Percentiles rank a stretch among this genome's conserved stretches.
These are phyloP conservation scores for Campaea margaritaria DNA, from an alignment of 2,888 invertebrate species.

Conservation along the genomic window DNA sequence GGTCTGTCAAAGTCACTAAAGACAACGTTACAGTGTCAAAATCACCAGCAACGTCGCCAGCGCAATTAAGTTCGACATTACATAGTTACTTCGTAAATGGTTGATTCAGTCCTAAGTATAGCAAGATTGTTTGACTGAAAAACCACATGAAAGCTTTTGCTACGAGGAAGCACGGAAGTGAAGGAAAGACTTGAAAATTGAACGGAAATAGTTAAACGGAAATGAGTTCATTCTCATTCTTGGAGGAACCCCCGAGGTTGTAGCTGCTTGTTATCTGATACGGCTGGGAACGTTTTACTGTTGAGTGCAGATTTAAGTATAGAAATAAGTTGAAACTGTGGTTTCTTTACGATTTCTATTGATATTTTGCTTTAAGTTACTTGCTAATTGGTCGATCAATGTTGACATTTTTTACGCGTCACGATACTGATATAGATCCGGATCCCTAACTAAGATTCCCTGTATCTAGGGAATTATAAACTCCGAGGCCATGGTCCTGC, in stretches of 20 bases:
- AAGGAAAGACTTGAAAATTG: constrained; percentile 52
- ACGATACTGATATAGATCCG: too few species aligned
- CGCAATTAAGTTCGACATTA: too few species aligned
- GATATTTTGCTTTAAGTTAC: too few species aligned
- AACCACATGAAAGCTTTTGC: constrained; percentile 19
- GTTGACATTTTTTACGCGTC: too few species aligned
- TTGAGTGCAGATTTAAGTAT: constrained; percentile 23
- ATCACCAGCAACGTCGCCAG: too few species aligned
- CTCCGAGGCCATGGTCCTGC: too few species aligned
- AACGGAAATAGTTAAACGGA: constrained; percentile 61
- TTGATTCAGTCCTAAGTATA: too few species aligned
- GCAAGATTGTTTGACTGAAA: constrained; percentile 23
- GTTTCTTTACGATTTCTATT: constrained; percentile 11
- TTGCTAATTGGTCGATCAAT: too few species aligned
- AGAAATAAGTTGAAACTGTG: constrained; percentile 30
- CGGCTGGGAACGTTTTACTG: constrained; percentile 25
- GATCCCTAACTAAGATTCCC: too few species aligned
- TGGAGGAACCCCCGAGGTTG: constrained; percentile 38
- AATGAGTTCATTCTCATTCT: constrained; percentile 56
- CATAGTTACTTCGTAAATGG: neutral
- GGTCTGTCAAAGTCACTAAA: too few species aligned
- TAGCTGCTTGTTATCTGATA: constrained; percentile 29
- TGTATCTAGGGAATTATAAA: too few species aligned
- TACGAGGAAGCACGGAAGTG: constrained; percentile 46
- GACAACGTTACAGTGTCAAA: too few species aligned